phyloP scores from a whole-genome alignment of 2,113 vertebrate species.

The Callospermophilus lateralis region DNA sequence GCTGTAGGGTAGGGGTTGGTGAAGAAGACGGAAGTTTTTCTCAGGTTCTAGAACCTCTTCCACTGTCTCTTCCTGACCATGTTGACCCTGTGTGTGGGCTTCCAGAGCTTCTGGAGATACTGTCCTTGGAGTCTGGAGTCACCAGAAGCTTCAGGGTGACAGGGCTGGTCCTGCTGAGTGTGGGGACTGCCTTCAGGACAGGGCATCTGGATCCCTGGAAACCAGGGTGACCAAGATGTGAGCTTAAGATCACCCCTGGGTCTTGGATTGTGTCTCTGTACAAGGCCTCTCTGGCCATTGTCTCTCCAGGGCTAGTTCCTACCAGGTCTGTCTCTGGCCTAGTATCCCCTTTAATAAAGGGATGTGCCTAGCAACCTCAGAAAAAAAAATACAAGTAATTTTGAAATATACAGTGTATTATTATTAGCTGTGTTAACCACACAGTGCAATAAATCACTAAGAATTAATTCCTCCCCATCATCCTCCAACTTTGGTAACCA shows the following conservation, averaged over 20 bases:
- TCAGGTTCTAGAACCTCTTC: neutral
- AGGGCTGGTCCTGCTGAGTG: fast-evolving
- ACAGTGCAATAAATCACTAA: neutral
- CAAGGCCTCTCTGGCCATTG: neutral
- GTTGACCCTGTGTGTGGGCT: no score
- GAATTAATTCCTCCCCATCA: neutral
- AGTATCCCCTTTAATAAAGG: conserved; percentile 45
- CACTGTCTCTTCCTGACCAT: neutral
- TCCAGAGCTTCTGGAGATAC: no score
- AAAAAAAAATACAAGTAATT: neutral
- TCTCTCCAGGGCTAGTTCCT: neutral
- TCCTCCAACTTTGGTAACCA: neutral
- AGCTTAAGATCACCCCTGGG: neutral
- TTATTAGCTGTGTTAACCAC: neutral
- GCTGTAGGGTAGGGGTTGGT: neutral
- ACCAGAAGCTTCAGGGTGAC: neutral
- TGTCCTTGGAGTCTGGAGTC: neutral
- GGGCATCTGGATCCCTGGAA: neutral
- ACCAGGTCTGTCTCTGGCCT: neutral
- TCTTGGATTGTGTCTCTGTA: neutral
- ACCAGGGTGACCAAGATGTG: neutral
- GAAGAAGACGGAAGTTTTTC: neutral
- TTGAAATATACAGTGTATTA: neutral
- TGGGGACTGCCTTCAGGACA: neutral
- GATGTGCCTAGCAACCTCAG: neutral